phyloP scores from a whole-genome alignment of 2,113 vertebrate species.

The Ia io region DNA sequence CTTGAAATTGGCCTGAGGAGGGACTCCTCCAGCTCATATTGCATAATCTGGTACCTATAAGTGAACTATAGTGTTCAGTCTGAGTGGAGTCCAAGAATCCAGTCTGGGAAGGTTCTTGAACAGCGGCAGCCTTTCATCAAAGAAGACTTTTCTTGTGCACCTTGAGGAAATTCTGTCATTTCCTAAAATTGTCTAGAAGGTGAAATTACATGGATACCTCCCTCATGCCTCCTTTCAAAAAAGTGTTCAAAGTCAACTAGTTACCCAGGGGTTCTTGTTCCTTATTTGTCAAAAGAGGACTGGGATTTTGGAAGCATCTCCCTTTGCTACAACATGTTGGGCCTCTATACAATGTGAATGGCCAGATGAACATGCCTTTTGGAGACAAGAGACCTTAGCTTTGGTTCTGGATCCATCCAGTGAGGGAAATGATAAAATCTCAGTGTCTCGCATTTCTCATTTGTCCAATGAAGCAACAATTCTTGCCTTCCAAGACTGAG shows the following conservation, averaged over 20 bases:
- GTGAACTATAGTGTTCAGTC: neutral
- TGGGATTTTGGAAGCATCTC: neutral
- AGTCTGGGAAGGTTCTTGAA: neutral
- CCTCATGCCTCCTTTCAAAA: neutral
- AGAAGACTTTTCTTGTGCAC: neutral
- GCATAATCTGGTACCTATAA: fast-evolving
- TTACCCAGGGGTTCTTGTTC: neutral
- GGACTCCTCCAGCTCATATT: no score
- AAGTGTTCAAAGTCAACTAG: neutral
- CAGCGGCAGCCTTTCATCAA: neutral
- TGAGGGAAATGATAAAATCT: neutral
- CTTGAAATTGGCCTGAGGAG: neutral
- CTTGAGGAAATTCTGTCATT: neutral
- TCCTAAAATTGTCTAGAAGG: neutral
- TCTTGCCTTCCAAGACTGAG: neutral
- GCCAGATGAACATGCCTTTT: neutral
- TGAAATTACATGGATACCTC: neutral
- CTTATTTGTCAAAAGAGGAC: neutral
- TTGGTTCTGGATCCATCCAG: neutral
- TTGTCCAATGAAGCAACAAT: neutral
- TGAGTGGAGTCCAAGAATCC: neutral
- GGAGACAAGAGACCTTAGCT: neutral
- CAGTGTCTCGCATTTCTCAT: neutral
- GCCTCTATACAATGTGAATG: neutral
- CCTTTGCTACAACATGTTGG: neutral